These are phyloP conservation scores for Nibea coibor DNA, from an alignment of 2,113 vertebrate species.

Conservation along the genomic window DNA sequence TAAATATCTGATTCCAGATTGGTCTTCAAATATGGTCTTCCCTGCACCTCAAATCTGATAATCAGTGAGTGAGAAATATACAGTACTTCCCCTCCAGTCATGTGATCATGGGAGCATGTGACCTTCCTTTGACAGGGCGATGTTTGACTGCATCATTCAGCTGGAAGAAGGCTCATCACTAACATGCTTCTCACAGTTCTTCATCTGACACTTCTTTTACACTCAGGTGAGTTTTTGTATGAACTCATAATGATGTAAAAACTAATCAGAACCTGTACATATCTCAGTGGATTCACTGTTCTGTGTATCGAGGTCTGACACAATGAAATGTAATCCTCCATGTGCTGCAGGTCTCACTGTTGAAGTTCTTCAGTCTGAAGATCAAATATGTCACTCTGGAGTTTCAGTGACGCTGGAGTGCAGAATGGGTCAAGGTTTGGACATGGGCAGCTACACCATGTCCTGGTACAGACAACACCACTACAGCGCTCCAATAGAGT, in stretches of 20 bases:
- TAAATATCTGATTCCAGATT: not conserved
- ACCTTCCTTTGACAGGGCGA: not conserved
- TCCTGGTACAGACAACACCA: constrained; percentile 69
- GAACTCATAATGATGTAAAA: not conserved
- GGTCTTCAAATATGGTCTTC: not conserved
- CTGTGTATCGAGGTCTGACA: not conserved
- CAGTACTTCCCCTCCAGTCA: not conserved
- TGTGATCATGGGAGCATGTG: constrained; percentile 12
- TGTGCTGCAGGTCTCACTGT: constrained; percentile 52
- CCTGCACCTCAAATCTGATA: not conserved
- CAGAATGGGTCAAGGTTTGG: constrained; percentile 43
- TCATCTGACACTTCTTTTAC: constrained; percentile 17
- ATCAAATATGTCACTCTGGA: not conserved
- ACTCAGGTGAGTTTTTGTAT: constrained; percentile 30
- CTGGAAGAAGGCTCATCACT: not conserved
- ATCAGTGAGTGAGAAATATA: not conserved
- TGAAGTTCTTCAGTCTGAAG: constrained; percentile 58
- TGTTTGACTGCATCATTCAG: constrained; percentile 2
- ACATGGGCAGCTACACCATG: constrained; percentile 74
- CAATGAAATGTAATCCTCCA: not conserved
- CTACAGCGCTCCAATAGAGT: constrained; percentile 40
- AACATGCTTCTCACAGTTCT: constrained; percentile 43
- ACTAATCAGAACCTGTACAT: not conserved
- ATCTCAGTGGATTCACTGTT: not conserved
- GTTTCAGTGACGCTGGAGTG: constrained; percentile 51